Evolutionary conservation across 1,140 invertebrate genomes (phyloP).

Genomic region (Dendroctonus valens): DNA sequence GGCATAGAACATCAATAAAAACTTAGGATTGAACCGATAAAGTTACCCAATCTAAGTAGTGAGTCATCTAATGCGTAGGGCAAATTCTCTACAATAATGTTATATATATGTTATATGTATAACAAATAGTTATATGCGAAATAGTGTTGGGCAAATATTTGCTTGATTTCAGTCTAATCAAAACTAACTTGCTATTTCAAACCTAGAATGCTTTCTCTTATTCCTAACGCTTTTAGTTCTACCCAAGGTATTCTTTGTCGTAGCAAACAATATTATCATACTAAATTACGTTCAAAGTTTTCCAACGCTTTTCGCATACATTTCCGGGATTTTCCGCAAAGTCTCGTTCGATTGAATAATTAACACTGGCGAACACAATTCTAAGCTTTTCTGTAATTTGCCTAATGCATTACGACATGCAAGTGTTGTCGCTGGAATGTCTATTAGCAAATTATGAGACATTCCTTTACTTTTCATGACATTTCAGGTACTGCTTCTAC

Average conservation of each 20-base stretch:
- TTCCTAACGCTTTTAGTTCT: background rate
- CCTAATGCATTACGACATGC: constrained; percentile 18
- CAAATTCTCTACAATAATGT: no score
- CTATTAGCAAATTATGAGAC: background rate
- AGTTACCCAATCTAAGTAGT: no score
- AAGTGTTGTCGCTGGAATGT: background rate
- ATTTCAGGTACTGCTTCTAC: no score
- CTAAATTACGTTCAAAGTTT: constrained; percentile 20
- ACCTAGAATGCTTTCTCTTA: constrained; percentile 2
- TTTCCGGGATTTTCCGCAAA: constrained; percentile 9
- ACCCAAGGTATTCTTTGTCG: constrained; percentile 13
- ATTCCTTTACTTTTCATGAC: no score
- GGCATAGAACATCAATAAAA: no score
- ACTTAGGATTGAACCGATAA: no score
- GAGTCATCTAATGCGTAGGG: no score
- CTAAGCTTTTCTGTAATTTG: constrained; percentile 18
- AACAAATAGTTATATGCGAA: no score
- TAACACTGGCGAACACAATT: constrained; percentile 25
- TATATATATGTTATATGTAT: no score
- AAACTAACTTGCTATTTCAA: background rate
- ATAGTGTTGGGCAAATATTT: background rate
- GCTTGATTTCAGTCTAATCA: constrained; percentile 1
- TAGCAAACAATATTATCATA: constrained; percentile 22
- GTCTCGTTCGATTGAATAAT: constrained; percentile 19
- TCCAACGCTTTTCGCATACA: constrained; percentile 25